Evolutionary conservation across 2,888 invertebrate species (phyloP).

Genomic region (Lasioglossum vierecki): DNA sequence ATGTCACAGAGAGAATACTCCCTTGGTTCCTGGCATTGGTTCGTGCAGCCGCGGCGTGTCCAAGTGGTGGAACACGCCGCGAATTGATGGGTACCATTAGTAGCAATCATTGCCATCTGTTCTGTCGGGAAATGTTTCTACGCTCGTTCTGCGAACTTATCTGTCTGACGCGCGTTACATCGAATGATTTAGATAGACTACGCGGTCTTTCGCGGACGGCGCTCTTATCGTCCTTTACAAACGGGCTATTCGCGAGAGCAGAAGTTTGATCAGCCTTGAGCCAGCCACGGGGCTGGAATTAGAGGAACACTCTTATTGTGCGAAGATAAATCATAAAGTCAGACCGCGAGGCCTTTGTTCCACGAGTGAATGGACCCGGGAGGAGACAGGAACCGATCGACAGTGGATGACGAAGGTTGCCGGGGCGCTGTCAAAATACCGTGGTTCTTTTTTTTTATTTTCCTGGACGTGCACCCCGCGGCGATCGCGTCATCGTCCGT

Average conservation of each 20-base stretch:
- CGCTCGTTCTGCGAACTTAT: conserved; percentile 51
- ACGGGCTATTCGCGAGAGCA: conserved; percentile 5
- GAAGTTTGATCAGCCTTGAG: conserved; percentile 28
- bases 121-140: conserved; percentile 58
- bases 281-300: not conserved
- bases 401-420: conserved; percentile 76
- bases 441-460: conserved; percentile 55
- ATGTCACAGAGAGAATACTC: conserved; percentile 28
- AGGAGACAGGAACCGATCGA: conserved; percentile 62
- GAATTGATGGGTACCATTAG: conserved; percentile 73
- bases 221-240: not conserved
- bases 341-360: conserved; percentile 57
- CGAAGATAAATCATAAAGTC: conserved; percentile 49
- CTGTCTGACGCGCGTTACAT: conserved; percentile 45
- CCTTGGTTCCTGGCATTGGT: conserved; percentile 36
- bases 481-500: conserved; percentile 74
- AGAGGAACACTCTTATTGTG: conserved; percentile 13
- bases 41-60: conserved; percentile 27
- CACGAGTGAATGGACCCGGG: conserved; percentile 41
- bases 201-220: not conserved
- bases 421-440: conserved; percentile 78
- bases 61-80: conserved; percentile 49
- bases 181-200: conserved; percentile 53
- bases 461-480: conserved; percentile 67
- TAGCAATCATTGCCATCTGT: conserved; percentile 72